Conservation (phyloP, 2,797 vertebrate species). For the Tapirus indicus region DNA sequence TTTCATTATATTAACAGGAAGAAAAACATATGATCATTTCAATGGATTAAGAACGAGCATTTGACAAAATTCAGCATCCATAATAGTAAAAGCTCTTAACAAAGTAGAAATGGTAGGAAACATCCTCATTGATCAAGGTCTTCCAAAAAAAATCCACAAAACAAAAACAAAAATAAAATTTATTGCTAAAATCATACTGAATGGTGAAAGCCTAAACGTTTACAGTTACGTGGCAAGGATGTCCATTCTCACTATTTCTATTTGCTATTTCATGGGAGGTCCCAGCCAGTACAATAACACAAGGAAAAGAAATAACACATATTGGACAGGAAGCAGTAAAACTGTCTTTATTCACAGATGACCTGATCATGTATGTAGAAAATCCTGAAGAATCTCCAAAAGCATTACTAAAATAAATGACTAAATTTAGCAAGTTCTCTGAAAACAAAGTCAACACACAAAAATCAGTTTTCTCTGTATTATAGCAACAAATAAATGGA, state of each 20-base stretch:
- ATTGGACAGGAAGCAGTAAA: not conserved
- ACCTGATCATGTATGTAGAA: not conserved
- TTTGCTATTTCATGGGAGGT: fast-evolving
- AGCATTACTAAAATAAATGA: not conserved
- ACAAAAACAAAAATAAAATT: not conserved
- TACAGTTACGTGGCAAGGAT: fast-evolving
- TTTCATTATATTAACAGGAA: not conserved
- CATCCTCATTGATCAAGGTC: not conserved
- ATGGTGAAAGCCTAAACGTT: not conserved
- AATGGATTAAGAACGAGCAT: not conserved
- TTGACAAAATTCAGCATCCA: not conserved
- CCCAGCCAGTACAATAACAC: not conserved
- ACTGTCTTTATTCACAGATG: not conserved
- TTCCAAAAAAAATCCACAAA: not conserved
- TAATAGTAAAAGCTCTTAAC: not conserved
- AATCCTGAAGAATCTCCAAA: too few relatives aligned
- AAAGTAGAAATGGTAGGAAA: not conserved
- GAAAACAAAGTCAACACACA: not conserved
- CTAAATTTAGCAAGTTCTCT: not conserved
- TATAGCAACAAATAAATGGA: not conserved
- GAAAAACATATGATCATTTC: not conserved
- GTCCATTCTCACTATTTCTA: not conserved
- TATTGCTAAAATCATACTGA: not conserved
- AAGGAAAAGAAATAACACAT: not conserved
- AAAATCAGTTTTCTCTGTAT: not conserved